Conservation (phyloP, 2,113 vertebrate genomes). For the Urocynchramus pylzowi region DNA sequence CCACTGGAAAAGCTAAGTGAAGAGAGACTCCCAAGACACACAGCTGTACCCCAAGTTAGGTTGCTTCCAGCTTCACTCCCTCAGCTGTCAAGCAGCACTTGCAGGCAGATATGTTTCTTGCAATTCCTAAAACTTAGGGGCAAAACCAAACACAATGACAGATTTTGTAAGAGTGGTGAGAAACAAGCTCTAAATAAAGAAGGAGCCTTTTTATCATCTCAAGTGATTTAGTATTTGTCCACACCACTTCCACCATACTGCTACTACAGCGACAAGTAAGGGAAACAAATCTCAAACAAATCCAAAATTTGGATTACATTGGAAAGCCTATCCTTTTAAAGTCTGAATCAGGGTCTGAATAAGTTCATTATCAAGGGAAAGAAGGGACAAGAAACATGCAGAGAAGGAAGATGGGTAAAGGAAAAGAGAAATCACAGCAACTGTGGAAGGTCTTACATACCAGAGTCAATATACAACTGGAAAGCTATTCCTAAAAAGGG, state of each 20-base stretch:
- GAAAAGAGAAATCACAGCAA: neutral
- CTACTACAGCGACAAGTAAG: neutral
- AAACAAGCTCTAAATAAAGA: neutral
- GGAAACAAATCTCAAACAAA: neutral
- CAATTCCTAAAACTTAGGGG: neutral
- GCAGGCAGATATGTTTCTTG: neutral
- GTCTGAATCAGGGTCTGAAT: neutral
- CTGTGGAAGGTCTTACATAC: neutral
- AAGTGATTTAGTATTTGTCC: neutral
- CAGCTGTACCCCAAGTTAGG: neutral
- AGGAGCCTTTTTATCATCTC: neutral
- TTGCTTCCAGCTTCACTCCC: neutral
- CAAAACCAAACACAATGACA: neutral
- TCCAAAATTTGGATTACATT: neutral
- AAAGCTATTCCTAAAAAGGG: neutral
- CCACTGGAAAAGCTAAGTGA: neutral
- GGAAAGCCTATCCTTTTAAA: neutral
- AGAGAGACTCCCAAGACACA: neutral
- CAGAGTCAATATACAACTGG: neutral
- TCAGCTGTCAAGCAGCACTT: neutral
- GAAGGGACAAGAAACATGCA: neutral
- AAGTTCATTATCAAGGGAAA: neutral
- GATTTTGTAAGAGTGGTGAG: neutral
- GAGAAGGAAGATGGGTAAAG: neutral
- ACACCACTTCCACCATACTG: neutral